Conservation (phyloP, 2,113 vertebrate species). For the Ciconia stormi region DNA sequence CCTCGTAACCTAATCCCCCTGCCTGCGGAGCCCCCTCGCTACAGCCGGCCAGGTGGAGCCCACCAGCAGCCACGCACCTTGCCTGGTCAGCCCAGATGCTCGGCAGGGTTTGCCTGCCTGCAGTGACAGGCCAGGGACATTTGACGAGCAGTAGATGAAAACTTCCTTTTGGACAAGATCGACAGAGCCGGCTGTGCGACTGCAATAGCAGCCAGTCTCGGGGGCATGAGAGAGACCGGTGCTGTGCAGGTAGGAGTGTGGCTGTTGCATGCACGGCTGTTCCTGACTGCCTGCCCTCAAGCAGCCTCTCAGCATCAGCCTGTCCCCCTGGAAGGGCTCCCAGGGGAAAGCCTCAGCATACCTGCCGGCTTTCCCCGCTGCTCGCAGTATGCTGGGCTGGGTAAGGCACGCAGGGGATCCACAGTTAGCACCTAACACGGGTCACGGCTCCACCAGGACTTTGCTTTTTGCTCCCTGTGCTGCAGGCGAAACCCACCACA, state of each 20-base stretch:
- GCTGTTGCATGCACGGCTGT: accelerated
- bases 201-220: neutral
- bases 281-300: neutral
- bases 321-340: neutral
- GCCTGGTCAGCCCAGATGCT: neutral
- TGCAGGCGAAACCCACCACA: neutral
- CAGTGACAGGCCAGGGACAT: neutral
- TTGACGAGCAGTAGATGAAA: neutral
- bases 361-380: neutral
- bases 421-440: neutral
- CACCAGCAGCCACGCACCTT: neutral
- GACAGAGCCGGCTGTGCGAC: neutral
- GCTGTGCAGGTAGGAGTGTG: accelerated
- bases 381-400: neutral
- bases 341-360: neutral
- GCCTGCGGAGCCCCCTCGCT: accelerated
- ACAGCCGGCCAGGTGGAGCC: neutral
- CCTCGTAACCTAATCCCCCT: neutral
- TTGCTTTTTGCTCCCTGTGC: neutral
- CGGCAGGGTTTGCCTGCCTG: neutral
- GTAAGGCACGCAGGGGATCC: neutral
- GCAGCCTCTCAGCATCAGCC: neutral
- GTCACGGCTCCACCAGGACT: neutral
- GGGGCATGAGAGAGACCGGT: accelerated
- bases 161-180: neutral